Percentiles rank a stretch among this genome's conserved stretches.
Evolutionary conservation across 2,888 invertebrate genomes (phyloP).

Genomic region (Heliconius hortense): DNA sequence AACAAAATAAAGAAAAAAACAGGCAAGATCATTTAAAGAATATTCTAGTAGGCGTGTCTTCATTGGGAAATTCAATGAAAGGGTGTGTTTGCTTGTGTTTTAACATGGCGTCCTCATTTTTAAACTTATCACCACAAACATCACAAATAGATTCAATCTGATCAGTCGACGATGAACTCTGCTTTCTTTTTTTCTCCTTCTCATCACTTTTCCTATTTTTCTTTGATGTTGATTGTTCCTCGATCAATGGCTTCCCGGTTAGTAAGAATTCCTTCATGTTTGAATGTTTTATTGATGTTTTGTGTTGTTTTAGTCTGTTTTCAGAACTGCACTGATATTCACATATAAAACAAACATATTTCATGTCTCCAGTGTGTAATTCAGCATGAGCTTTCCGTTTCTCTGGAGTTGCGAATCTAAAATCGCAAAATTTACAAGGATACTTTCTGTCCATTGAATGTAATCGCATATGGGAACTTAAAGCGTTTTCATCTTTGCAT

Average conservation of each 20-base stretch:
- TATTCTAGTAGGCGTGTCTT: constrained; percentile 76
- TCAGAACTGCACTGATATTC: constrained; percentile 75
- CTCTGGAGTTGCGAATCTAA: constrained; percentile 70
- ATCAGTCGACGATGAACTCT: constrained; percentile 40
- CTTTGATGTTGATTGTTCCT: constrained; percentile 55
- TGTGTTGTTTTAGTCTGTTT: constrained; percentile 69
- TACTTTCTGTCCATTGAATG: constrained; percentile 71
- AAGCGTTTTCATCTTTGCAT: constrained; percentile 67
- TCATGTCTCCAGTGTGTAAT: constrained; percentile 75
- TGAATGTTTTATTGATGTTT: constrained; percentile 66
- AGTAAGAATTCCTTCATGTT: constrained; percentile 70
- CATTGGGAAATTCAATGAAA: constrained; percentile 76
- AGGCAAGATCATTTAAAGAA: constrained; percentile 73
- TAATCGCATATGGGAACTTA: constrained; percentile 70
- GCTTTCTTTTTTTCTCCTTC: constrained; percentile 50
- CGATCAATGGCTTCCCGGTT: constrained; percentile 60
- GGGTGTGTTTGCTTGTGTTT: constrained; percentile 76
- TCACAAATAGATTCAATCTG: constrained; percentile 60
- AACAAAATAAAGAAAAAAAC: constrained; percentile 39
- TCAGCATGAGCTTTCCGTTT: constrained; percentile 69
- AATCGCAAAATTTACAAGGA: constrained; percentile 75
- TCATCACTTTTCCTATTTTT: constrained; percentile 31
- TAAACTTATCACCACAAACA: constrained; percentile 71
- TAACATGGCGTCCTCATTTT: constrained; percentile 62
- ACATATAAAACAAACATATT: constrained; percentile 75